phyloP scores from a whole-genome alignment of 2,888 invertebrate genomes.

The Limnephilus rhombicus region DNA sequence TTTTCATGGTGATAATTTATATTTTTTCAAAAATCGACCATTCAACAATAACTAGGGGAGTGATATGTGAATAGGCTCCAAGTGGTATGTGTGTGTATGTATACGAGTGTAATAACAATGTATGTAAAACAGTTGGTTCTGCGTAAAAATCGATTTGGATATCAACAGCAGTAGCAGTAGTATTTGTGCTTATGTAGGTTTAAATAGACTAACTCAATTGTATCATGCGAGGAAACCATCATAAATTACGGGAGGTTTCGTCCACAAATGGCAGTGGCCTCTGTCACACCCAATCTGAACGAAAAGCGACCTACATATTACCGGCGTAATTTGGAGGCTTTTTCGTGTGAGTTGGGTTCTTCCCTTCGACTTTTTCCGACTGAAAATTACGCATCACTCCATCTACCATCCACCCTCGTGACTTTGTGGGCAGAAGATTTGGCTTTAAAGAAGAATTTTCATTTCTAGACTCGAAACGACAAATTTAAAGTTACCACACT shows the following conservation, averaged over 20 bases:
- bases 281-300: not conserved
- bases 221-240: not conserved
- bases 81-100: no score
- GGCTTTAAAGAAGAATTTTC: no score
- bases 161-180: not conserved
- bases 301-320: slow-evolving; percentile 13
- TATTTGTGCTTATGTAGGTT: not conserved
- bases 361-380: not conserved
- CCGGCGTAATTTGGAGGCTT: not conserved
- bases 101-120: not conserved
- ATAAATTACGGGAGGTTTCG: not conserved
- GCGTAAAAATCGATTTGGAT: not conserved
- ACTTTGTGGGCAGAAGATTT: no score
- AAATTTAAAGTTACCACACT: no score
- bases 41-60: no score
- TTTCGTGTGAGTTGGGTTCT: slow-evolving; percentile 17
- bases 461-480: no score
- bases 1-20: no score
- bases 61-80: no score
- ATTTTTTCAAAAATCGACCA: no score
- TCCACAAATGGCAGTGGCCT: slow-evolving; percentile 15
- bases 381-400: not conserved
- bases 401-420: not conserved
- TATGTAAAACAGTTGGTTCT: not conserved
- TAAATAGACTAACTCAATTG: not conserved